A percentile compares a stretch with the other conserved stretches of the same genome.
These are phyloP conservation scores for Onychomys leucogaster DNA, from an alignment of 2,797 vertebrate species.

Conservation along the genomic window DNA sequence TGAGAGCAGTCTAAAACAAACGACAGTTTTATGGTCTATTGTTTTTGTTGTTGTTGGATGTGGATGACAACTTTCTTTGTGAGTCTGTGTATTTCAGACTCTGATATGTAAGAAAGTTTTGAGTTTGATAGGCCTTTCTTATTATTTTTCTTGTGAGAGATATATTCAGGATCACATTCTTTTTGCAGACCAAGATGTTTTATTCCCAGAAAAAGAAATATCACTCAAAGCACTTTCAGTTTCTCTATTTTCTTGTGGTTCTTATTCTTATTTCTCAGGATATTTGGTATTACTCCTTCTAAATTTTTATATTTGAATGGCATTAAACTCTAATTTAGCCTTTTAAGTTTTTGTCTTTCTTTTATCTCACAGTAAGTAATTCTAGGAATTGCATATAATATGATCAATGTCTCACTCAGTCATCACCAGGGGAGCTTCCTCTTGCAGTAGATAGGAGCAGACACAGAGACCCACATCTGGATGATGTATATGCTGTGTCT, in stretches of 20 bases:
- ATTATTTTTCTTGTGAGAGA: constrained; percentile 31
- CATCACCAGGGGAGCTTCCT: neutral
- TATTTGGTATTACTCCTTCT: neutral
- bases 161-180: constrained; percentile 8
- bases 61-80: neutral
- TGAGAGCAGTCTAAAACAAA: neutral
- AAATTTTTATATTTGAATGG: constrained; percentile 12
- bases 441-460: neutral
- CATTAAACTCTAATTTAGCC: neutral
- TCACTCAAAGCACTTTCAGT: constrained; percentile 18
- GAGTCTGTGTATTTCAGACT: constrained; percentile 13
- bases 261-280: neutral
- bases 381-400: neutral
- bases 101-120: neutral
- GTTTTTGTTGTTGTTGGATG: neutral
- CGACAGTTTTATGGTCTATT: neutral
- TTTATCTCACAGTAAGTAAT: neutral
- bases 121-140: neutral
- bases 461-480: neutral
- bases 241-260: constrained; percentile 1
- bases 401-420: neutral
- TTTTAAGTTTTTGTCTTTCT: neutral
- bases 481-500: neutral
- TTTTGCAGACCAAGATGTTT: constrained; percentile 23
- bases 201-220: neutral